Base-by-base conservation (phyloP, 2,888 invertebrate genomes). In the Phania funesta region DNA sequence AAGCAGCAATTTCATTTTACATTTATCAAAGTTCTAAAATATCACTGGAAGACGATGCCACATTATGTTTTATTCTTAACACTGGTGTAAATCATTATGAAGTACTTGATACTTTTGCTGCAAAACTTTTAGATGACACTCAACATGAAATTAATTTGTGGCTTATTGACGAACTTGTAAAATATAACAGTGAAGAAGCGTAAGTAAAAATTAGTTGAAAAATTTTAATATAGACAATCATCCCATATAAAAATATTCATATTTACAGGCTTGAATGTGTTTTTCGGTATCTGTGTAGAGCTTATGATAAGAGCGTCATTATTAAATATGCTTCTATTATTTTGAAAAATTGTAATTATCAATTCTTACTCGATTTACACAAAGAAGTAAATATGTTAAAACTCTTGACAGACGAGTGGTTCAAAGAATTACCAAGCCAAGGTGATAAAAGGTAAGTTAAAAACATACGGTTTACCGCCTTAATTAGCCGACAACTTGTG, bases 391-490 rank as follows among this genome's bases (percentile, higher is more conserved):
- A 65, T 46, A 46, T 44, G 13, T 11, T 44, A 1, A 38, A 65
- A 7, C 0, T 20, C 0, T 4, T 7, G 4, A 26, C 13, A 18
- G 35, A 74, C 13, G 44, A 46, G 22, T 54, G 44, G 18, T 26
- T 74, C 0, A 38, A 26, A 11, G n/a, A 24, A 13, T 46, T 54
- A 38, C 9, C 67, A 13, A 73, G 60, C 13, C 76, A 85, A 24
- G 80, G 78, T 32, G 56, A 76, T 41, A 48, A 44, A 8, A 82
- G 81, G 81, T 82, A 73, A 74, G 54, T 7, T 18, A 50, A 35
- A 18, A 65, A 38, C 13, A 20, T 35, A 35, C 3, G 1, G 11
- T 2, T 7, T 48, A 22, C 9, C 6, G n/a, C 7, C 29, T 29
- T 29, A 29, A 29, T 29, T 29, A n/a, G n/a, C n/a, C n/a, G n/a